Evolutionary conservation across 2,888 invertebrate genomes (phyloP).

Genomic region (Cryptophagus acutangulus): DNA sequence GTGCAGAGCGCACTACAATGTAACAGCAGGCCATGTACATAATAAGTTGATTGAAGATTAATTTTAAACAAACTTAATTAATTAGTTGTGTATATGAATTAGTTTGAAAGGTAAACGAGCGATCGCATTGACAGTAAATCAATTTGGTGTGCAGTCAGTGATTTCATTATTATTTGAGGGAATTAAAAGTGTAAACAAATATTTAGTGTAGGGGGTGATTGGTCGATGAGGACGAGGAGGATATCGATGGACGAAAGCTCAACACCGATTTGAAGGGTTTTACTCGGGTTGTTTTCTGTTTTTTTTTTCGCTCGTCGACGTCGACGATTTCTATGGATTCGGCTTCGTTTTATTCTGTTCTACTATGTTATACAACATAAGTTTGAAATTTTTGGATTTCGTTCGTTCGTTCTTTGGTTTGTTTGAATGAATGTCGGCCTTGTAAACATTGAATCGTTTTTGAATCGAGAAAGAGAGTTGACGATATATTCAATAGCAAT

Average conservation of each 20-base stretch:
- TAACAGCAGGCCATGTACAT: background rate
- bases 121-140: slow-evolving; percentile 22
- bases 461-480: no score
- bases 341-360: no score
- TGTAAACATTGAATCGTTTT: no score
- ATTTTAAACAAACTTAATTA: slow-evolving; percentile 5
- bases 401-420: no score
- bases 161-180: slow-evolving; percentile 25
- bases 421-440: no score
- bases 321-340: no score
- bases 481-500: no score
- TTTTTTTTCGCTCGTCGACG: background rate
- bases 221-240: no score
- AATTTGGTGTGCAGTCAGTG: slow-evolving; percentile 24
- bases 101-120: slow-evolving; percentile 1
- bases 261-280: background rate
- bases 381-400: no score
- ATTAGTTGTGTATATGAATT: no score
- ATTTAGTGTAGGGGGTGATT: slow-evolving; percentile 15
- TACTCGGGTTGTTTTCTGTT: background rate
- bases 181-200: slow-evolving; percentile 22
- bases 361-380: no score
- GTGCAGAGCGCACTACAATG: background rate
- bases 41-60: slow-evolving; percentile 1
- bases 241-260: no score